phyloP scores from a whole-genome alignment of 1,140 invertebrate species.

The Leptinotarsa texana region DNA sequence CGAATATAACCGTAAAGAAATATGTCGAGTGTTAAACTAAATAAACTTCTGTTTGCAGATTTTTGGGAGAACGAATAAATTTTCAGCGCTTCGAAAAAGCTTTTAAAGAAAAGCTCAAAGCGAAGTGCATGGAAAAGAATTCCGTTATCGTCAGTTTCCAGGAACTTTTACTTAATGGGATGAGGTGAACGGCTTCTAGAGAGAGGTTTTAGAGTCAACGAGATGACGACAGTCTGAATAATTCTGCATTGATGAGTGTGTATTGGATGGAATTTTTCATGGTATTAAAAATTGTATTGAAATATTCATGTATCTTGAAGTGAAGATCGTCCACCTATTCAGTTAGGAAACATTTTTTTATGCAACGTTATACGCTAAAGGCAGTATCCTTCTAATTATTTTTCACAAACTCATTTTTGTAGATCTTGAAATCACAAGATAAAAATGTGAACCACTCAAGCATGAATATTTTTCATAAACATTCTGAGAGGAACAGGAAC shows the following conservation, averaged over 20 bases:
- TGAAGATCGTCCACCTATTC: too few species aligned
- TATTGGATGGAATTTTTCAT: too few species aligned
- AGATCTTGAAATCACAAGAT: too few species aligned
- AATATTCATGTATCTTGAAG: too few species aligned
- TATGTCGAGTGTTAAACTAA: conserved; percentile 4
- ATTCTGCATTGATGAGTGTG: background rate
- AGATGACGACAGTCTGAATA: background rate
- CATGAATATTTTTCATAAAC: too few species aligned
- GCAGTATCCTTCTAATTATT: too few species aligned
- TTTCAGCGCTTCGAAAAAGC: conserved; percentile 10
- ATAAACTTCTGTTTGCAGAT: conserved; percentile 16
- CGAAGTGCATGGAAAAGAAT: conserved; percentile 24
- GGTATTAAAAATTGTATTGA: too few species aligned
- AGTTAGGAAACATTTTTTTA: too few species aligned
- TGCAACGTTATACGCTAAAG: too few species aligned
- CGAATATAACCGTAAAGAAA: background rate
- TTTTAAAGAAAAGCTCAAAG: conserved; percentile 18
- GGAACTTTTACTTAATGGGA: conserved; percentile 9
- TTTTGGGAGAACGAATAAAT: conserved; percentile 11
- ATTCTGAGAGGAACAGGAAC: too few species aligned
- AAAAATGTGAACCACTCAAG: too few species aligned
- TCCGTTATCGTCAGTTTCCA: conserved; percentile 23
- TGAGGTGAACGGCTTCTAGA: background rate
- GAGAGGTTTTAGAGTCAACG: background rate
- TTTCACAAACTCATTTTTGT: too few species aligned